Evolutionary conservation across 2,113 vertebrate species (phyloP).

Genomic region (Heterochromis multidens): DNA sequence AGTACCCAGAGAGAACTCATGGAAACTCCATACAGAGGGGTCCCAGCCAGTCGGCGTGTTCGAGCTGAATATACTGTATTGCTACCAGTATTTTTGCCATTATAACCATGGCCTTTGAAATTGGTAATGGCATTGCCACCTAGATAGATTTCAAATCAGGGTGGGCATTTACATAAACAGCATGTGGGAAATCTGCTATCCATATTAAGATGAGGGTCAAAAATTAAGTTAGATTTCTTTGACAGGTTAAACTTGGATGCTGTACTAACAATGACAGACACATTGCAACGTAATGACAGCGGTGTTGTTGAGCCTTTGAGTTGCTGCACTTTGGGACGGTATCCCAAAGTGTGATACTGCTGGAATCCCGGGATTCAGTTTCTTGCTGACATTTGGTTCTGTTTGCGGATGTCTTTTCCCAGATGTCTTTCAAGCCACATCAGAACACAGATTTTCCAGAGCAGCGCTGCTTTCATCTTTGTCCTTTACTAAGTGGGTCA

Average conservation of each 20-base stretch:
- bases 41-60: background rate
- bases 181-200: background rate
- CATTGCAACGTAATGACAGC: background rate
- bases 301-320: background rate
- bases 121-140: background rate
- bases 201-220: too few species aligned
- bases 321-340: background rate
- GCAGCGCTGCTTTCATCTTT: conserved; percentile 45
- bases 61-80: background rate
- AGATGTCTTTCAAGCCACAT: conserved; percentile 41
- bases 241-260: background rate
- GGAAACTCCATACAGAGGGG: background rate
- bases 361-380: background rate
- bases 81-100: background rate
- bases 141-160: background rate
- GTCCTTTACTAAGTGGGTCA: conserved; percentile 10
- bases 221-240: background rate
- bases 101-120: background rate
- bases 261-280: background rate
- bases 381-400: background rate
- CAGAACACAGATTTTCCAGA: conserved; percentile 19
- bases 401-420: conserved; percentile 11
- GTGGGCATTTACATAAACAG: background rate
- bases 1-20: background rate
- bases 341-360: background rate